phyloP scores from a whole-genome alignment of 2,797 vertebrate species.

The Falco biarmicus region DNA sequence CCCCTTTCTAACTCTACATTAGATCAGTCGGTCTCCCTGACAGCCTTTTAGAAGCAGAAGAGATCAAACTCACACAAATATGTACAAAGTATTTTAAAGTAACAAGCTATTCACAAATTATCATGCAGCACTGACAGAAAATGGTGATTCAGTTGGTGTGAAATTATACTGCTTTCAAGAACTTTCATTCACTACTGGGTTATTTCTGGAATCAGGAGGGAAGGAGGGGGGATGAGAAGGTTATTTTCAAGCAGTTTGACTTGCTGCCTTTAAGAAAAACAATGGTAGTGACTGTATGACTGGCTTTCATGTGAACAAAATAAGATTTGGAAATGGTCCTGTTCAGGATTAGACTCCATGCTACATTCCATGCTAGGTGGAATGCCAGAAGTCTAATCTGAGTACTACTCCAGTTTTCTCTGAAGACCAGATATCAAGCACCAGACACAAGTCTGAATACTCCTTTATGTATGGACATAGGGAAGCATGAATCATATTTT shows the following conservation, averaged over 20 bases:
- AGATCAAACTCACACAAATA: not conserved
- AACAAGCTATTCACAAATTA: not conserved
- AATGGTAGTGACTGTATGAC: not conserved
- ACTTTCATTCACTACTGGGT: not conserved
- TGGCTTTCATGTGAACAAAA: not conserved
- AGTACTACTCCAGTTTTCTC: not conserved
- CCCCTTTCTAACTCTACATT: not conserved
- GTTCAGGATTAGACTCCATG: not conserved
- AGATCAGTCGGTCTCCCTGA: not conserved
- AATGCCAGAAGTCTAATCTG: not conserved
- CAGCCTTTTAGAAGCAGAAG: not conserved
- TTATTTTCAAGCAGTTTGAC: constrained; percentile 7
- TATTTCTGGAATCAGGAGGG: not conserved
- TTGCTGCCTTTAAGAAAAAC: not conserved
- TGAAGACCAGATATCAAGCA: not conserved
- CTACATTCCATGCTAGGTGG: not conserved
- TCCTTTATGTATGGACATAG: not conserved
- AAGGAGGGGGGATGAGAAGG: not conserved
- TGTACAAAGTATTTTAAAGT: not conserved
- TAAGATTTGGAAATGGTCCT: not conserved
- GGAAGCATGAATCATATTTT: not conserved
- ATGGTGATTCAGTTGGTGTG: not conserved
- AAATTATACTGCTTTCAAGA: not conserved
- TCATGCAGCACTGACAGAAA: not conserved
- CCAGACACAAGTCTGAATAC: not conserved